Percentiles rank a stretch among this genome's conserved stretches.
Evolutionary conservation across 2,113 vertebrate genomes (phyloP).

Genomic region (Plecotus auritus): DNA sequence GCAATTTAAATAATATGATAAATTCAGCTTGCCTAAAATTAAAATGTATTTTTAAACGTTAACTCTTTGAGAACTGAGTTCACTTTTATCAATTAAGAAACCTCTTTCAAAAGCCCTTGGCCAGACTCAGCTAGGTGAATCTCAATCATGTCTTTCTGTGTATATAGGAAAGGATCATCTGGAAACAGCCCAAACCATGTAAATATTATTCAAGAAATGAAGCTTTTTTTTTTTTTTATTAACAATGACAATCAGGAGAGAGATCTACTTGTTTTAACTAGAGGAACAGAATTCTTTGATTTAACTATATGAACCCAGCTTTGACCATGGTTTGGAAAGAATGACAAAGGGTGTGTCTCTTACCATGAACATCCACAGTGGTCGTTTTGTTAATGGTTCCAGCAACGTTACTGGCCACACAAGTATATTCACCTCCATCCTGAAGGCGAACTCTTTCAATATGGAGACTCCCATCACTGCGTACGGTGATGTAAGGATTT

Average conservation of each 20-base stretch:
- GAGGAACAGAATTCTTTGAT: neutral
- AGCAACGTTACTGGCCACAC: constrained; percentile 89
- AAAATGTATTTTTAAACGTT: constrained; percentile 64
- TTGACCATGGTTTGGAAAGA: neutral
- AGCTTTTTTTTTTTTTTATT: constrained; percentile 29
- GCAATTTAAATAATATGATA: constrained; percentile 19
- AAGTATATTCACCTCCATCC: constrained; percentile 91
- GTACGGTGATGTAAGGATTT: constrained; percentile 87
- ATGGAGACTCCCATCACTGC: constrained; percentile 93
- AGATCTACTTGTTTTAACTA: neutral
- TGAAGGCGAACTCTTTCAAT: constrained; percentile 90
- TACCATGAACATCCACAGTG: constrained; percentile 88
- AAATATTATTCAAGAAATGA: constrained; percentile 43
- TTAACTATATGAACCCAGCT: neutral
- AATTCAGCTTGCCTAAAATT: constrained; percentile 52
- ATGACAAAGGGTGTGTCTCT: neutral
- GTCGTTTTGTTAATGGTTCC: constrained; percentile 91
- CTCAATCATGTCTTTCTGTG: constrained; percentile 31
- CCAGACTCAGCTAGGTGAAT: constrained; percentile 20
- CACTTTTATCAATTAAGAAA: constrained; percentile 51
- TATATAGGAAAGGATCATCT: constrained; percentile 27
- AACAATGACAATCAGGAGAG: neutral
- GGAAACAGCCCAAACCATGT: constrained; percentile 40
- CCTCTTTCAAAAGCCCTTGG: constrained; percentile 50
- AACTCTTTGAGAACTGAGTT: constrained; percentile 36